Evolutionary conservation across 1,140 invertebrate genomes (phyloP).

Genomic region (Sitodiplosis mosellana): DNA sequence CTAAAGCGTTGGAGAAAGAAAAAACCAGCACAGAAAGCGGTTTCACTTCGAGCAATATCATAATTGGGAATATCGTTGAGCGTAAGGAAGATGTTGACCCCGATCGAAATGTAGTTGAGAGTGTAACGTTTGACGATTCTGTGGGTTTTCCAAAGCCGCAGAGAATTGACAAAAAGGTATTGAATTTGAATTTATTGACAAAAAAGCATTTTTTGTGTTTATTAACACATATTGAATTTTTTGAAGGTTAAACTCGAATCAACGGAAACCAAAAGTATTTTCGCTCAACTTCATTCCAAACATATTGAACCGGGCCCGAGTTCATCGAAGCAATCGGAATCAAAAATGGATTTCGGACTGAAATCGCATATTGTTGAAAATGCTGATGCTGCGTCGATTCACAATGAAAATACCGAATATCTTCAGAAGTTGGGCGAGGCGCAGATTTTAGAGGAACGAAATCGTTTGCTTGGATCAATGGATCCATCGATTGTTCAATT

Average conservation of each 20-base stretch:
- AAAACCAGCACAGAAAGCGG: constrained; percentile 8
- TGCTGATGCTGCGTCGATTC: constrained; percentile 37
- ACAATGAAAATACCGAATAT: constrained; percentile 50
- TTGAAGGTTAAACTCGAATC: constrained; percentile 3
- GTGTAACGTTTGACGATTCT: background rate
- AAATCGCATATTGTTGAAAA: constrained; percentile 34
- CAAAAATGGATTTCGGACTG: constrained; percentile 7
- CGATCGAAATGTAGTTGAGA: background rate
- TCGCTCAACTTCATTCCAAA: background rate
- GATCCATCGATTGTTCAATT: constrained; percentile 46
- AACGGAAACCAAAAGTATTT: background rate
- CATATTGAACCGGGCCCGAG: background rate
- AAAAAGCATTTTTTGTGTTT: background rate
- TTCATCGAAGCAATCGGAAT: background rate
- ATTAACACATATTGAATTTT: background rate
- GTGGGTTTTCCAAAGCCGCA: background rate
- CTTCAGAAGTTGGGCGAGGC: constrained; percentile 47
- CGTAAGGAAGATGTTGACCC: background rate
- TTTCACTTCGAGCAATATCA: constrained; percentile 11
- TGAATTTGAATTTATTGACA: too few relatives aligned
- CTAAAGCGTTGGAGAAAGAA: constrained; percentile 11
- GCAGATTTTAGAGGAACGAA: constrained; percentile 57
- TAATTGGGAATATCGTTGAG: too few relatives aligned
- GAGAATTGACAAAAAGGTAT: constrained; percentile 1
- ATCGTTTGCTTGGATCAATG: constrained; percentile 36